Conservation (phyloP, 2,888 invertebrate genomes). For the Aphidius colemani region DNA sequence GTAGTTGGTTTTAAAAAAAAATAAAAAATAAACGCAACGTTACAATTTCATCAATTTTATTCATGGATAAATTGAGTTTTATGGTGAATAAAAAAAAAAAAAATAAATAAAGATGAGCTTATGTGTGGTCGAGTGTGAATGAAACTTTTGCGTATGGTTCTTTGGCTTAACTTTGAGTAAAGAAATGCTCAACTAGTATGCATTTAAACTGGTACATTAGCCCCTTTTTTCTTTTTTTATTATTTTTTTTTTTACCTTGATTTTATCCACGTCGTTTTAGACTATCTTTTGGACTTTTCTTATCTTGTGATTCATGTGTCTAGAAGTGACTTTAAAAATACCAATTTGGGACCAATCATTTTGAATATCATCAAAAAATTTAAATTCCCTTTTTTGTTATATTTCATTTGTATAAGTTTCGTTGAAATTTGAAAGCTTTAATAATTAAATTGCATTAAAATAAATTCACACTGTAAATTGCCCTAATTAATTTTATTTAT, state of each 20-base stretch:
- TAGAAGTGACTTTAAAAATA: conserved; percentile 18
- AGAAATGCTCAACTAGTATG: conserved; percentile 53
- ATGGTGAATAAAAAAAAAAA: too few species aligned
- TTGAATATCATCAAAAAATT: conserved; percentile 3
- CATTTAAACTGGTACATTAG: conserved; percentile 56
- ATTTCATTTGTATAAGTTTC: too few species aligned
- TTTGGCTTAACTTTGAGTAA: conserved; percentile 42
- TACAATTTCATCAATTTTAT: neutral
- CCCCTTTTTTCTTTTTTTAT: conserved; percentile 14
- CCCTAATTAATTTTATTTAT: too few species aligned
- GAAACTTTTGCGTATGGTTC: conserved; percentile 15
- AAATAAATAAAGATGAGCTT: neutral
- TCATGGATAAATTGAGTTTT: conserved; percentile 2
- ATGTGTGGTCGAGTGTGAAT: conserved; percentile 18
- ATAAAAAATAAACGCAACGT: neutral
- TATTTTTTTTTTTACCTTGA: neutral
- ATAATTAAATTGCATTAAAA: too few species aligned
- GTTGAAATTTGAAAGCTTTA: too few species aligned
- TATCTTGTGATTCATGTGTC: conserved; percentile 22
- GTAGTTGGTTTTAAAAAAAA: neutral
- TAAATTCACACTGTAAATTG: too few species aligned
- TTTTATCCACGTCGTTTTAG: conserved; percentile 17
- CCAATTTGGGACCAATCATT: conserved; percentile 15
- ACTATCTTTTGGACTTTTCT: conserved; percentile 7
- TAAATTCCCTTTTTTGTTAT: neutral